phyloP scores from a whole-genome alignment of 2,797 vertebrate genomes.

The Halcyon smyrnensis region DNA sequence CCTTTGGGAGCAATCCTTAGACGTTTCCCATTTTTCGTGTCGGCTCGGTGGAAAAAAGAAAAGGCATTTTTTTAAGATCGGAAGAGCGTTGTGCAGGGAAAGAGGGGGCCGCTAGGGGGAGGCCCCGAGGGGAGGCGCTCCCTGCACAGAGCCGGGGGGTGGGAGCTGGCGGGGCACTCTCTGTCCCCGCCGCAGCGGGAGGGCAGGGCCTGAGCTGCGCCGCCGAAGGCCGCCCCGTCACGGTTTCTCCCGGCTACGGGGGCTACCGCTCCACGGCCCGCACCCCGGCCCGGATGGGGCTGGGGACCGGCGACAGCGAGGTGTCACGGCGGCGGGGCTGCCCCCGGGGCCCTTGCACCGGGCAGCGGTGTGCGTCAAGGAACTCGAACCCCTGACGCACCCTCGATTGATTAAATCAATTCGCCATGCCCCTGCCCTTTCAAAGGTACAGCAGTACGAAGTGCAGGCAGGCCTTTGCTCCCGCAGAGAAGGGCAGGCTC shows the following conservation, averaged over 20 bases:
- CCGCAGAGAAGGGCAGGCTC: not conserved
- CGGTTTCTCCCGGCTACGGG: not conserved
- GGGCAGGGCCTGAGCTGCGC: not conserved
- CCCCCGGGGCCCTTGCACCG: not conserved
- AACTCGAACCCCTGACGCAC: not conserved
- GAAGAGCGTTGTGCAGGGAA: no score
- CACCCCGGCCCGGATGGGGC: not conserved
- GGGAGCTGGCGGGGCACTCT: not conserved
- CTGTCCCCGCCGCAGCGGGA: not conserved
- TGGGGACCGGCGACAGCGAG: not conserved
- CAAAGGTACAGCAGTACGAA: not conserved
- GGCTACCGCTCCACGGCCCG: not conserved
- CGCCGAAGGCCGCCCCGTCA: not conserved
- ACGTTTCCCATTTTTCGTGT: no score
- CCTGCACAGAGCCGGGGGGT: not conserved
- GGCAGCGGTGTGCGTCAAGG: not conserved
- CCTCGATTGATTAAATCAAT: not conserved
- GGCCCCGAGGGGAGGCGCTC: no score
- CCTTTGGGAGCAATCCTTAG: no score
- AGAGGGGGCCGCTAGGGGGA: no score
- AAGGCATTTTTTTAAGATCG: no score
- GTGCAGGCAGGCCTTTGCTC: not conserved
- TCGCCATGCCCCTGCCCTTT: not conserved
- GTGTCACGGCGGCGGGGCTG: not conserved
- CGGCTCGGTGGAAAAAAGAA: no score